Evolutionary conservation across 2,888 invertebrate species (phyloP), one percentile per base, ranked within the genome.

Genomic region (Minunthozetes semirufus): DNA sequence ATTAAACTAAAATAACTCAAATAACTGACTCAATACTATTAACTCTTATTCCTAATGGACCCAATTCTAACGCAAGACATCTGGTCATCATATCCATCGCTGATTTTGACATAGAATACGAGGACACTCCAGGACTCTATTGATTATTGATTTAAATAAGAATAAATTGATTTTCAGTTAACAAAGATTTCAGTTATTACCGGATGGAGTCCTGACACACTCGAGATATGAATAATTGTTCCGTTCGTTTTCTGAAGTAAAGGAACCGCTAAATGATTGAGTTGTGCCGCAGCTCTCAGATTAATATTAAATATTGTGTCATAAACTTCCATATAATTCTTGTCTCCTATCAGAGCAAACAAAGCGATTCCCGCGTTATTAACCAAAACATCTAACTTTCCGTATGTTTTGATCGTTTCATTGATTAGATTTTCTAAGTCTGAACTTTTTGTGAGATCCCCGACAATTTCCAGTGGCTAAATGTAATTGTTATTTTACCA

Each of bases 321-420:
- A 13, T 38, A 75, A n/a, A 9, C 46, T 15, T 33, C 19, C 38
- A 72, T 38, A 46, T 66, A 72, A 11, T 75, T 50, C 15, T 61
- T 25, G 50, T 75, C 75, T 3, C 22, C 15, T 29, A 73, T 15
- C 0, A 59, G n/a, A 4, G 38, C 38, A 9, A 42, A 17, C 17
- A 13, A 17, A 1, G 17, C 25, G 22, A 63, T 61, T 6, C 75
- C 75, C n/a, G 75, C 75, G 50, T 75, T 75, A 19, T 75, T 75
- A 9, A 75, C 75, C 75, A 75, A 53, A 6, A 75, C 22, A 75
- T 75, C 75, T n/a, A 75, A 25, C 22, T 38, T 27, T 22, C 73
- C 73, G 38, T 56, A 75, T 13, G 3, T 15, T 1, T 25, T 13
- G n/a, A 75, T 48, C 25, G 66, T 66, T 17, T 53, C 8, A 17